A percentile compares a stretch with the other conserved stretches of the same genome.
Evolutionary conservation across 2,113 vertebrate genomes (phyloP).

Genomic region (Peromyscus californicus): DNA sequence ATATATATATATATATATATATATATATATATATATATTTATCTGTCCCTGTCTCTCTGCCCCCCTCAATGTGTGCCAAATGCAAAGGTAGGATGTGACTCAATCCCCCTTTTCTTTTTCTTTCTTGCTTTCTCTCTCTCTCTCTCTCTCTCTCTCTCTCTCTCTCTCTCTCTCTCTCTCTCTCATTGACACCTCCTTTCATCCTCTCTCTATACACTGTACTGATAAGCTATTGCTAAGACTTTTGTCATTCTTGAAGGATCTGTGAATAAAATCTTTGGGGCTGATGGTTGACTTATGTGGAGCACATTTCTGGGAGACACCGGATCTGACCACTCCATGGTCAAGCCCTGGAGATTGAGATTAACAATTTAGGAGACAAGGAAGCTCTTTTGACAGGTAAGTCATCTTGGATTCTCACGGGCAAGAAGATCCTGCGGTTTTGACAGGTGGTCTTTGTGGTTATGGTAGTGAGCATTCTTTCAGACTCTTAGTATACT

Average conservation of each 20-base stretch:
- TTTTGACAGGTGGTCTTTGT: neutral
- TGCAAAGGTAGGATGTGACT: neutral
- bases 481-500: neutral
- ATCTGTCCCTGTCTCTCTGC: too few relatives aligned
- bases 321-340: neutral
- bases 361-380: neutral
- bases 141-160: too few relatives aligned
- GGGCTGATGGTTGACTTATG: neutral
- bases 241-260: neutral
- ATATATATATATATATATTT: too few relatives aligned
- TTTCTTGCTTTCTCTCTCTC: neutral
- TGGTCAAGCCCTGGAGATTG: neutral
- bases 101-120: neutral
- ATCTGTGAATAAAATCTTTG: neutral
- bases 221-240: neutral
- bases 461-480: neutral
- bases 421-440: neutral
- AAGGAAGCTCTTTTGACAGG: neutral
- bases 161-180: neutral
- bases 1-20: too few relatives aligned
- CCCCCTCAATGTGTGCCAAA: neutral
- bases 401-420: neutral
- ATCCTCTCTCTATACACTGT: neutral
- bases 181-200: neutral
- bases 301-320: neutral